Base-by-base conservation (phyloP, 2,113 vertebrate species). In the Urocynchramus pylzowi region DNA sequence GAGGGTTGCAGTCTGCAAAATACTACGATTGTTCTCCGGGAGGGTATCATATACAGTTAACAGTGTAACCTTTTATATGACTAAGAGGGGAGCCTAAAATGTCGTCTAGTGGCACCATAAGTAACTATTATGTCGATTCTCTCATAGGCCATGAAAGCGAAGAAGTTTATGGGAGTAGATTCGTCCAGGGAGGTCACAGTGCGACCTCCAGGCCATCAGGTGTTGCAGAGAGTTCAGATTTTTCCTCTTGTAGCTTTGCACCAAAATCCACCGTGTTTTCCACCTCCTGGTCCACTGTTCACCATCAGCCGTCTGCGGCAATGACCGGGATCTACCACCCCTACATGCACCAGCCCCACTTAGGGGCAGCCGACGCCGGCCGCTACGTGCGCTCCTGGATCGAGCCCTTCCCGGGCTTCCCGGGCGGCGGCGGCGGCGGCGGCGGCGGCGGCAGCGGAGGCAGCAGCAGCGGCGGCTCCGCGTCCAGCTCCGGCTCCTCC, bases 91-190 rank as follows among this genome's bases (percentile, higher is more conserved):
- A 98, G 98, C 98, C 98, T 92, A 98, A 98, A 98, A 99, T 99
- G 99, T 99, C 99, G 97, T 99, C 99, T 98, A 99, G 99, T 98
- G 99, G 99, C 98, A 97, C 99, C 97, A 98, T 99, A 96, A 98
- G 98, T 97, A 99, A 99, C 98, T 99, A 99, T 98, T 99, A 99
- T 98, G 99, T 99, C 98, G 99, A 99, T 98, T 98, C 99, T 92
- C 98, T 99, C 89, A 99, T 99, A 98, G 99, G 99, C 91, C 99
- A 99, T 98, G 99, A 99, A 94, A 97, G 98, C 93, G 99, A 99
- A 97, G 99, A 99, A 95, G 98, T 98, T 91, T 99, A 99, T 97
- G 99, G 98, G 44, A 98, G 98, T 90, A 99, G 99, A 97, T 99
- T 99, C 97, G 98, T 98, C 82, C 99, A 98, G 94, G 98, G 98